These are phyloP conservation scores for Bombycilla garrulus DNA, from an alignment of 2,113 vertebrate genomes.

Conservation along the genomic window DNA sequence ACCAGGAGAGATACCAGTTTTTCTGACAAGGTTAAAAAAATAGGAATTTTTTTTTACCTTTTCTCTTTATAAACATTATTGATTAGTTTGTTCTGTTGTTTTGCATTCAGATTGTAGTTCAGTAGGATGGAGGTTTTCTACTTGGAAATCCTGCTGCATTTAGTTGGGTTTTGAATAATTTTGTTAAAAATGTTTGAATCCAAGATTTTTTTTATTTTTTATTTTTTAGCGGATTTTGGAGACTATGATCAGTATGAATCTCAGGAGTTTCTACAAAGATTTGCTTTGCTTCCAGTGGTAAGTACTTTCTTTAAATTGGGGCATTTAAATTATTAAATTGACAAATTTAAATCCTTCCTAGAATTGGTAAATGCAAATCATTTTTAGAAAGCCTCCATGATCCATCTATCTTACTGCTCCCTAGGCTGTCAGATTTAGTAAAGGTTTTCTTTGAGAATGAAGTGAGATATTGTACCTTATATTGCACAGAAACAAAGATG, in stretches of 20 bases:
- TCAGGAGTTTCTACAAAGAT: constrained; percentile 96
- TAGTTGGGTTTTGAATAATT: not conserved
- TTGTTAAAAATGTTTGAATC: constrained; percentile 1
- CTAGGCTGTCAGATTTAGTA: not conserved
- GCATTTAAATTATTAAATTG: not conserved
- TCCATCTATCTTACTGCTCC: not conserved
- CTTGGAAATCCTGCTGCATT: not conserved
- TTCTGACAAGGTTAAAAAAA: not conserved
- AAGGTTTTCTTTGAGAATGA: not conserved
- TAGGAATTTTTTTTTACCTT: not conserved
- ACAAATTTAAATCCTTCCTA: not conserved
- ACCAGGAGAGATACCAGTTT: not conserved
- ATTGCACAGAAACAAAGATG: not conserved
- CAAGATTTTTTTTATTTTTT: constrained; percentile 30
- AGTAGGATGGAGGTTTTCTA: not conserved
- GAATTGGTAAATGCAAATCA: not conserved
- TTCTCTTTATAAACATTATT: not conserved
- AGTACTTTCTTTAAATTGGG: constrained; percentile 55
- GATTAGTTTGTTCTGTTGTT: not conserved
- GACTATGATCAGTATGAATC: constrained; percentile 96
- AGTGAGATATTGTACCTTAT: not conserved
- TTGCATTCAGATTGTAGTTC: not conserved
- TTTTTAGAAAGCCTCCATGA: not conserved
- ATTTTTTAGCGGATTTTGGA: constrained; percentile 90
- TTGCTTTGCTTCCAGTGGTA: constrained; percentile 95